Conservation (phyloP, 2,113 vertebrate species). For the Percopsis transmontana region DNA sequence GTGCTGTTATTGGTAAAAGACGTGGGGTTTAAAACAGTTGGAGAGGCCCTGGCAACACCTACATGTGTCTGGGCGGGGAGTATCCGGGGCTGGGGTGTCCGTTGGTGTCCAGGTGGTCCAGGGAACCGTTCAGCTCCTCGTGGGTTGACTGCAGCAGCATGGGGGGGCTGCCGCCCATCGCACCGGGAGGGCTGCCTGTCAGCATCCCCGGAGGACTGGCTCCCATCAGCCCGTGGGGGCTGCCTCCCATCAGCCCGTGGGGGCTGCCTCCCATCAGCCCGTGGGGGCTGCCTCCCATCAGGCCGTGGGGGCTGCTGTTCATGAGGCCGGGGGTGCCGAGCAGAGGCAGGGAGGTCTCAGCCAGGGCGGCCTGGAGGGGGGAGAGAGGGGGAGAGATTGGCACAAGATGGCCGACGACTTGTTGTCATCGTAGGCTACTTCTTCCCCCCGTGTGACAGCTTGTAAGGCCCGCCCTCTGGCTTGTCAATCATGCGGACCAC, state of each 20-base stretch:
- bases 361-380: constrained; percentile 87
- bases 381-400: neutral
- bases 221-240: constrained; percentile 86
- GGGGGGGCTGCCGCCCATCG: constrained; percentile 90
- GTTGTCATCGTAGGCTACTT: constrained; percentile 15
- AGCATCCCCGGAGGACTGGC: constrained; percentile 89
- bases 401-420: neutral
- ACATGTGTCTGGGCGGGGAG: constrained; percentile 96
- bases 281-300: constrained; percentile 89
- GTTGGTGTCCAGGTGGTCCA: constrained; percentile 98
- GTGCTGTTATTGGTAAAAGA: too few species aligned
- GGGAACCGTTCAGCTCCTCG: constrained; percentile 92
- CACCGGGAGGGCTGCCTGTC: constrained; percentile 88
- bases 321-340: constrained; percentile 93
- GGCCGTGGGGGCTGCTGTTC: constrained; percentile 89
- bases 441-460: constrained; percentile 39
- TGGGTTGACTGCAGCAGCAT: constrained; percentile 89
- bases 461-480: constrained; percentile 35
- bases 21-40: too few species aligned
- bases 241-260: constrained; percentile 88
- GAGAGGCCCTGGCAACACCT: constrained; percentile 80
- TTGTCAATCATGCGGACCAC: constrained; percentile 39
- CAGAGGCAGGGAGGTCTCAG: constrained; percentile 97
- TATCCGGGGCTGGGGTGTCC: constrained; percentile 95
- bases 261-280: constrained; percentile 93